A percentile compares a stretch with the other conserved stretches of the same genome.
Conservation (phyloP, 2,797 vertebrate genomes). For the Anisognathus igniventris region DNA sequence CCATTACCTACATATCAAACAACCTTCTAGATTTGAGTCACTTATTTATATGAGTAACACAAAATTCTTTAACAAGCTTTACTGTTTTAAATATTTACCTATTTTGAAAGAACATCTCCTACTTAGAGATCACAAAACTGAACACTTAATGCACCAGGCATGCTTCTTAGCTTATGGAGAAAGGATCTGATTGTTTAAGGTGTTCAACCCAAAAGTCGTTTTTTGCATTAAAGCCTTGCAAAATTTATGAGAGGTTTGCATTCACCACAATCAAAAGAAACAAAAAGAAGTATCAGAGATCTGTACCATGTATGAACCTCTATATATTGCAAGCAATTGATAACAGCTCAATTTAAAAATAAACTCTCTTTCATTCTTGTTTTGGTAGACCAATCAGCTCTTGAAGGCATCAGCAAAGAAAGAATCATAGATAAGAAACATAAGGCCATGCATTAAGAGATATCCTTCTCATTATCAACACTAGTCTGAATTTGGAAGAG, state of each 20-base stretch:
- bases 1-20: not conserved
- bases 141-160: not conserved
- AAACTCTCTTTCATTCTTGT: not conserved
- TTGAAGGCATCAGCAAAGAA: not conserved
- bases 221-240: not conserved
- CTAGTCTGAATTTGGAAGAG: not conserved
- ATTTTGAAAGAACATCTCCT: not conserved
- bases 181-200: not conserved
- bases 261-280: not conserved
- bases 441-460: not conserved
- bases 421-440: not conserved
- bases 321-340: not conserved
- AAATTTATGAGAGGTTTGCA: not conserved
- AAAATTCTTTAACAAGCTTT: not conserved
- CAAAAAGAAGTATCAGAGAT: not conserved
- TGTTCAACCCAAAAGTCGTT: not conserved
- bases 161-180: not conserved
- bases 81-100: not conserved
- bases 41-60: not conserved
- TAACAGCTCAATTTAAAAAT: constrained; percentile 2
- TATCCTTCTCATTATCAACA: not conserved
- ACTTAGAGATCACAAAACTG: not conserved
- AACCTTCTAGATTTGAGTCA: not conserved
- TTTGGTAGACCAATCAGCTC: not conserved
- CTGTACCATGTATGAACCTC: not conserved